phyloP scores from a whole-genome alignment of 2,888 invertebrate species.

The Byasa hedistus region DNA sequence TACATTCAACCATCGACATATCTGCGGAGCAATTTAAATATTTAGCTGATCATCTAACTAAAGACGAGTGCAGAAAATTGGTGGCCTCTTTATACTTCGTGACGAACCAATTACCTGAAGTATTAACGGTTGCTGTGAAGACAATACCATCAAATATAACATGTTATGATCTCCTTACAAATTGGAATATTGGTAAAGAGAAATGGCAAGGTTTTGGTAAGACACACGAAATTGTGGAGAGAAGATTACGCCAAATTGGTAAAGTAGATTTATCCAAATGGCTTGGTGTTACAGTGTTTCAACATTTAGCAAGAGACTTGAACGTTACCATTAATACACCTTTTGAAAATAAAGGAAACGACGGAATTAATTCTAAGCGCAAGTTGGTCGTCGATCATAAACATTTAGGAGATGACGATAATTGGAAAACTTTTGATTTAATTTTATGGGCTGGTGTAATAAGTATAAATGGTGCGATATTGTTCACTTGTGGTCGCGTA shows the following conservation, averaged over 20 bases:
- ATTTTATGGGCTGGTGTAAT: constrained; percentile 44
- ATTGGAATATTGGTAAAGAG: constrained; percentile 74
- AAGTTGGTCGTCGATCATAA: constrained; percentile 11
- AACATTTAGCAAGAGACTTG: constrained; percentile 74
- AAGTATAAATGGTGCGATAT: constrained; percentile 36
- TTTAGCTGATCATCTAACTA: constrained; percentile 78
- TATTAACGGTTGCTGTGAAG: constrained; percentile 47
- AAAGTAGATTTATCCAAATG: constrained; percentile 80
- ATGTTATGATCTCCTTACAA: constrained; percentile 78
- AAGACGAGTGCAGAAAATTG: constrained; percentile 78
- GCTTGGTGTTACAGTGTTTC: constrained; percentile 79
- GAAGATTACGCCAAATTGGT: constrained; percentile 80
- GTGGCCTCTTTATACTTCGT: constrained; percentile 79
- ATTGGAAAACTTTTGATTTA: constrained; percentile 51
- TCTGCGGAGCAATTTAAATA: constrained; percentile 57
- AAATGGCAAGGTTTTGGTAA: constrained; percentile 75
- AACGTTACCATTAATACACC: constrained; percentile 48
- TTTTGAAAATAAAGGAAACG: constrained; percentile 36
- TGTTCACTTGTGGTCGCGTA: constrained; percentile 37
- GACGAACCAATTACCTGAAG: constrained; percentile 47
- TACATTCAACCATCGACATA: constrained; percentile 54
- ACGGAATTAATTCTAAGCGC: constrained; percentile 13
- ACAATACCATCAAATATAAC: constrained; percentile 71
- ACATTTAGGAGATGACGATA: constrained; percentile 30
- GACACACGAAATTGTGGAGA: constrained; percentile 77